Evolutionary conservation across 2,113 vertebrate species (phyloP).

Genomic region (Grammomys dolichurus): DNA sequence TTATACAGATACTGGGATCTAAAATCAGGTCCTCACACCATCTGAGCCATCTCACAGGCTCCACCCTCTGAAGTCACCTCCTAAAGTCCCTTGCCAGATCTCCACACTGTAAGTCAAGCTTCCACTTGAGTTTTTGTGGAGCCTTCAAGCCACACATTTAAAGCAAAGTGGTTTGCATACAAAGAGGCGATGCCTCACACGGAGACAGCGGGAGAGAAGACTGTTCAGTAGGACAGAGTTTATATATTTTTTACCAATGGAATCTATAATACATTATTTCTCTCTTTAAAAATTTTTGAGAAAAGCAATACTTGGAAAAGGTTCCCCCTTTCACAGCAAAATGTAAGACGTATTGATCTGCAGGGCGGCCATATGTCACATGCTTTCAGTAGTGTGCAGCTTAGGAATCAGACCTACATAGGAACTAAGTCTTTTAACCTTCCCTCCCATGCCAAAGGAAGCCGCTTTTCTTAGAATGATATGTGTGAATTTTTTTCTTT

Average conservation of each 20-base stretch:
- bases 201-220: background rate
- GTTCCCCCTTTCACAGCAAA: slow-evolving; percentile 39
- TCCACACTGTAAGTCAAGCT: background rate
- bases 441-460: slow-evolving; percentile 43
- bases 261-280: slow-evolving; percentile 31
- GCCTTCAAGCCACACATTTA: background rate
- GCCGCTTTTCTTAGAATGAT: slow-evolving; percentile 26
- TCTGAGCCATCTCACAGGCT: background rate
- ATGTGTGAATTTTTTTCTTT: background rate
- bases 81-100: background rate
- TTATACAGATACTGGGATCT: background rate
- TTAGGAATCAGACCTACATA: slow-evolving; percentile 30
- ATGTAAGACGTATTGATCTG: slow-evolving; percentile 53
- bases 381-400: slow-evolving; percentile 2
- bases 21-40: background rate
- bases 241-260: background rate
- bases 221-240: background rate
- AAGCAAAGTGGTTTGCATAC: background rate
- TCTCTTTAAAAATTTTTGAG: background rate
- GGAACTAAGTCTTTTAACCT: slow-evolving; percentile 26
- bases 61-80: background rate
- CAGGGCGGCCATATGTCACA: slow-evolving; percentile 21
- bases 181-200: background rate
- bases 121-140: background rate
- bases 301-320: background rate